Percentiles rank a stretch among this genome's conserved stretches.
Evolutionary conservation across 1,140 invertebrate genomes (phyloP).

Genomic region (Oppia nitens): DNA sequence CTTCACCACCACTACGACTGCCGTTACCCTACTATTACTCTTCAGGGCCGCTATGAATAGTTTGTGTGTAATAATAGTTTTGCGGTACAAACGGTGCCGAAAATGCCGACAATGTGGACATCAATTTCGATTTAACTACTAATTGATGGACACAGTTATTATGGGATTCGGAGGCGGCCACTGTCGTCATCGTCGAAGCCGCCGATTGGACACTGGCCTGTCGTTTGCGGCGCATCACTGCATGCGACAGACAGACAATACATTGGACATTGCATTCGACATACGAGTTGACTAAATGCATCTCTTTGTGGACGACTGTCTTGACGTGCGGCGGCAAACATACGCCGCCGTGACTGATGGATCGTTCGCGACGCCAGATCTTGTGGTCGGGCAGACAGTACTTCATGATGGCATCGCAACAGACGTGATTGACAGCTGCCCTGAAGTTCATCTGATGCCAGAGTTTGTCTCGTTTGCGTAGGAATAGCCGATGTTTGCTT

Average conservation of each 20-base stretch:
- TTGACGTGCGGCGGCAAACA: background rate
- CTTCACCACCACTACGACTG: too few species aligned
- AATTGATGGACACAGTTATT: too few species aligned
- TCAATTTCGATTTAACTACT: too few species aligned
- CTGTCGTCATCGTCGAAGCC: too few species aligned
- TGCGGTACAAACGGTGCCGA: too few species aligned
- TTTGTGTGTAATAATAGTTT: too few species aligned
- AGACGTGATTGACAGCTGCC: conserved; percentile 34
- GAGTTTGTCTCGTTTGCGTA: conserved; percentile 31
- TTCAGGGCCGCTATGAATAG: too few species aligned
- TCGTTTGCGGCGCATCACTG: background rate
- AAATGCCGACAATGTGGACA: too few species aligned
- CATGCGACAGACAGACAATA: background rate
- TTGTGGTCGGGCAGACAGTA: background rate
- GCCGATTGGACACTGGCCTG: too few species aligned
- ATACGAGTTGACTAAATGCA: background rate
- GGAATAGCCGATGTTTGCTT: conserved; percentile 26
- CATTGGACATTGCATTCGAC: background rate
- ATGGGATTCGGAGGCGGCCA: too few species aligned
- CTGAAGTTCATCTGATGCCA: conserved; percentile 35
- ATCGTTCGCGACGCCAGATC: background rate
- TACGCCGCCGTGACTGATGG: background rate
- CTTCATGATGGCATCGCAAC: conserved; percentile 30
- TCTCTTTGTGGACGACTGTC: background rate
- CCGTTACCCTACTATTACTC: too few species aligned